Conservation (phyloP, 1,140 invertebrate genomes). For the Bombyx mori region DNA sequence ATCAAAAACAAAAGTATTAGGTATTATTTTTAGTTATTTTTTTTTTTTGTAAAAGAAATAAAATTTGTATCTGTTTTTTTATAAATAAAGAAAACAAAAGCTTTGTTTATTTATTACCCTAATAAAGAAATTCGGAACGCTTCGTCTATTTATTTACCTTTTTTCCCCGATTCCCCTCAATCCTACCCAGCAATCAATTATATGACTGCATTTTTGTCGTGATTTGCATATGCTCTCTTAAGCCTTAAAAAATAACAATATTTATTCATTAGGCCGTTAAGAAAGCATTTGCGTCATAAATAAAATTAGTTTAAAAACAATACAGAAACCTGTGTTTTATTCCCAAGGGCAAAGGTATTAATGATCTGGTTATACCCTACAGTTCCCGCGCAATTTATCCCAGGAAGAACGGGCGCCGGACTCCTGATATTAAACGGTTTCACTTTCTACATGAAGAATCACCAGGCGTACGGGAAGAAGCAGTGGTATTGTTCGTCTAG, state of each 20-base stretch:
- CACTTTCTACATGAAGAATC: constrained; percentile 65
- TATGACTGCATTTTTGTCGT: constrained; percentile 4
- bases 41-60: background rate
- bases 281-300: constrained; percentile 12
- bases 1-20: too few relatives aligned
- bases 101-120: background rate
- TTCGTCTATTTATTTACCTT: constrained; percentile 46
- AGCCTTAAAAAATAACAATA: background rate
- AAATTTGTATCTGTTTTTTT: too few relatives aligned
- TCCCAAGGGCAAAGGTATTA: constrained; percentile 31
- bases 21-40: too few relatives aligned
- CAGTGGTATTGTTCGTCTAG: constrained; percentile 64
- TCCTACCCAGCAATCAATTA: constrained; percentile 11
- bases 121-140: constrained; percentile 17
- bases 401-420: constrained; percentile 54
- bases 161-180: constrained; percentile 9
- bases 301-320: constrained; percentile 12
- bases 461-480: constrained; percentile 60
- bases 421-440: constrained; percentile 59
- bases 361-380: constrained; percentile 50
- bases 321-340: constrained; percentile 30
- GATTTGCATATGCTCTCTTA: constrained; percentile 13
- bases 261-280: constrained; percentile 4
- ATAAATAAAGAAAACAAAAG: too few relatives aligned
- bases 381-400: constrained; percentile 62